These are phyloP conservation scores for Sciurus carolinensis DNA, from an alignment of 2,797 vertebrate genomes.

Conservation along the genomic window DNA sequence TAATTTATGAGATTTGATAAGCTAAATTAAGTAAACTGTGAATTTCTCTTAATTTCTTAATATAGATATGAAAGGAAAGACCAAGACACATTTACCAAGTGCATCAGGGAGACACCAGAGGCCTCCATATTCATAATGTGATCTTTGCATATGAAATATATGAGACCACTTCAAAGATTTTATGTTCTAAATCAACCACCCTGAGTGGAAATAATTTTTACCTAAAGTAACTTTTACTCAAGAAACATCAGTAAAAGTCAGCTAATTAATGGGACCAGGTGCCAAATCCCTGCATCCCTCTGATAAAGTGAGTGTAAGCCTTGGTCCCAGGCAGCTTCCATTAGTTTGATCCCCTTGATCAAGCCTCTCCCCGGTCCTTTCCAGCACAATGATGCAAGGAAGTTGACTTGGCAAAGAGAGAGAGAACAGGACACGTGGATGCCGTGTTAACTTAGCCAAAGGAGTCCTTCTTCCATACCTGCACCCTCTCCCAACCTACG, in stretches of 20 bases:
- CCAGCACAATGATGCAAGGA: not conserved
- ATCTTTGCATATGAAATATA: not conserved
- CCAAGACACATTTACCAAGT: fast-evolving
- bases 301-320: not conserved
- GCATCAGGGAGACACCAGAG: too few species aligned
- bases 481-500: not conserved
- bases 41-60: not conserved
- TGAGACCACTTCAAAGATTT: not conserved
- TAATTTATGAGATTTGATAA: not conserved
- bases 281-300: not conserved
- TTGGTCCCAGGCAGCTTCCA: fast-evolving
- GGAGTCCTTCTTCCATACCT: too few species aligned
- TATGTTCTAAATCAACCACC: not conserved
- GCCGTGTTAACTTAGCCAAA: not conserved
- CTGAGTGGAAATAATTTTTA: not conserved
- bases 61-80: not conserved
- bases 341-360: not conserved
- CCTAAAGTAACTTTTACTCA: not conserved
- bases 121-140: not conserved
- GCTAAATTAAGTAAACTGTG: not conserved
- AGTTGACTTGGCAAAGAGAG: not conserved
- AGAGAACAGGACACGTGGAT: not conserved
- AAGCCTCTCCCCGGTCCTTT: not conserved
- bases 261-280: too few species aligned
- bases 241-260: not conserved